Evolutionary conservation across 2,888 invertebrate species (phyloP), one percentile per base, ranked within the genome.

Genomic region (Trachelus stipa): DNA sequence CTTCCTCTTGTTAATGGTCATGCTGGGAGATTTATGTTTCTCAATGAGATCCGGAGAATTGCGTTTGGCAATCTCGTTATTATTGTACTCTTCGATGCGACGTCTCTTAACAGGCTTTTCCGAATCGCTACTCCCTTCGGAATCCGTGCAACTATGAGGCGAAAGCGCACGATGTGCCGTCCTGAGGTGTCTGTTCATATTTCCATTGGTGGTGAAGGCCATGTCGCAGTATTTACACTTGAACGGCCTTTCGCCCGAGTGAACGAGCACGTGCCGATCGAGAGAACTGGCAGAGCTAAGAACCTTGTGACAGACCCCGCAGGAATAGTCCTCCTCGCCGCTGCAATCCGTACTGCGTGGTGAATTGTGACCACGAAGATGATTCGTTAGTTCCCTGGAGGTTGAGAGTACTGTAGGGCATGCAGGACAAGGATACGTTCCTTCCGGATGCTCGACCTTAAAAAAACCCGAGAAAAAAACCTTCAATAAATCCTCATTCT

Each of bases 121-220:
- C 34, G 89, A 90, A 78, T 90, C 90, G 80, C 87, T 86, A 85
- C 88, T 88, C 76, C 74, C 87, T 30, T 89, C 90, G 11, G 89
- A 89, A 76, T 90, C 90, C 4, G 89, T 90, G 79, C 84, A 88
- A 73, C 89, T 89, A 80, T 87, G 85, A 1, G 88, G 85, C 37
- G 88, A 85, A 1, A 79, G 77, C 6, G 83, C 80, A 9, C 88
- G 82, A 79, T 91, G 91, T 11, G 89, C 88, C 3, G 95, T 96
- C 80, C 96, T 93, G 93, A 96, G 94, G 90, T 97, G 97, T 69
- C 96, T 93, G 88, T 96, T 96, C 96, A 97, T 96, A 91, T 96
- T 97, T 35, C 96, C 96, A 90, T 96, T 97, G 23, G 96, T 96
- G 68, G 96, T 96, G 91, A 97, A 97, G 69, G 96, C 95, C 91